Conservation (phyloP, 2,113 vertebrate species). For the Chlorodrepanis virens region DNA sequence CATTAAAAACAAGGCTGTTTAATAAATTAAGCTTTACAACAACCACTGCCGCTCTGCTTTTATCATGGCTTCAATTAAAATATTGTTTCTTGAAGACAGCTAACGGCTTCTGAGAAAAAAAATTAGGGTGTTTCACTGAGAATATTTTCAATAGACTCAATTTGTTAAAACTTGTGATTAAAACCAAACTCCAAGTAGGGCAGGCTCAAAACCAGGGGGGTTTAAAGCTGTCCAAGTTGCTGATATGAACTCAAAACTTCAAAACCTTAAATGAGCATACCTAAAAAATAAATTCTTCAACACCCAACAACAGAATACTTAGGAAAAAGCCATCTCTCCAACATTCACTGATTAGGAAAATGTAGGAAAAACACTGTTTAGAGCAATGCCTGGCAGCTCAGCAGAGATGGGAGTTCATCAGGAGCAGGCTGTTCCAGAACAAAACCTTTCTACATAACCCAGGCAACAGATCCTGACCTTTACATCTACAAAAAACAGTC, state of each 20-base stretch:
- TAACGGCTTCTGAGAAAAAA: not conserved
- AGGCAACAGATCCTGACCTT: constrained; percentile 31
- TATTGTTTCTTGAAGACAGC: constrained; percentile 40
- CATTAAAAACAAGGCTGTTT: constrained; percentile 52
- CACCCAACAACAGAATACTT: not conserved
- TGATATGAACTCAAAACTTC: not conserved
- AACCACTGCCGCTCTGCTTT: not conserved
- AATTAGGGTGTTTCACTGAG: not conserved
- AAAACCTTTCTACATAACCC: constrained; percentile 7
- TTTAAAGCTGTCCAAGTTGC: not conserved
- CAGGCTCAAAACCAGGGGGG: not conserved
- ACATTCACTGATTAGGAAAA: not conserved
- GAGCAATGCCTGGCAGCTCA: not conserved
- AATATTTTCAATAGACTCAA: constrained; percentile 20
- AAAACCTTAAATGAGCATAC: not conserved
- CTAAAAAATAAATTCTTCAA: not conserved
- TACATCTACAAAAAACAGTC: not conserved
- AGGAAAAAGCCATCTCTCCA: not conserved
- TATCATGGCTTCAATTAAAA: constrained; percentile 61
- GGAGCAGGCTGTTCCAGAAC: constrained; percentile 33
- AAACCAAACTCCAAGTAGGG: constrained; percentile 7
- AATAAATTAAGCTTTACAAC: constrained; percentile 54
- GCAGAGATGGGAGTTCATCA: not conserved
- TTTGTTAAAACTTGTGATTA: constrained; percentile 29
- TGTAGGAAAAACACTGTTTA: not conserved